These are phyloP conservation scores for Cairina moschata DNA, from an alignment of 2,113 vertebrate genomes.

Conservation along the genomic window DNA sequence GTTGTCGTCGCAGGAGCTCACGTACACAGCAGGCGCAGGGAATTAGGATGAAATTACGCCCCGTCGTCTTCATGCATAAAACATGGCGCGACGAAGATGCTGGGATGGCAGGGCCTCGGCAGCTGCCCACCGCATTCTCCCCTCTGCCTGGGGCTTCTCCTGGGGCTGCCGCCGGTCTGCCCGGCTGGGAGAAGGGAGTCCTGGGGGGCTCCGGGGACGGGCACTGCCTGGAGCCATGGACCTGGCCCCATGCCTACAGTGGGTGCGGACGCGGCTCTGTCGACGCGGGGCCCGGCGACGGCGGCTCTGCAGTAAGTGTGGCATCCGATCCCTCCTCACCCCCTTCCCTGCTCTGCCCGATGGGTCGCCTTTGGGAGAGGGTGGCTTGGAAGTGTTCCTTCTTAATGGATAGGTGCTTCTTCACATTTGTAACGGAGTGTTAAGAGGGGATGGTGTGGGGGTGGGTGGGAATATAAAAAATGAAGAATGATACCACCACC, in stretches of 20 bases:
- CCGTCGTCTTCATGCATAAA: slow-evolving; percentile 89
- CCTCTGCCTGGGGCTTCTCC: neutral
- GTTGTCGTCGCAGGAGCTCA: slow-evolving; percentile 3
- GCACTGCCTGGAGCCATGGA: slow-evolving; percentile 79
- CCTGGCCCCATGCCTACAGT: slow-evolving; percentile 82
- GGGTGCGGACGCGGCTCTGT: slow-evolving; percentile 85
- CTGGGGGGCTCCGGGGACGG: neutral
- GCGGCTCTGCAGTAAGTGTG: slow-evolving; percentile 87
- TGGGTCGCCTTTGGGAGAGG: fast-evolving
- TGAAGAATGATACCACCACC: fast-evolving
- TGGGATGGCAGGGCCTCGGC: slow-evolving; percentile 40
- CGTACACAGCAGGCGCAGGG: neutral
- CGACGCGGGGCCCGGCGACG: slow-evolving; percentile 76
- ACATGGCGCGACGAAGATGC: slow-evolving; percentile 78
- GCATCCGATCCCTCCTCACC: fast-evolving
- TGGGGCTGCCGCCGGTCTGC: neutral
- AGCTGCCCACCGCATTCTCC: neutral
- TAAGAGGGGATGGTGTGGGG: neutral
- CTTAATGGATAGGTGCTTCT: neutral
- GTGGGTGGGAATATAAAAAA: neutral
- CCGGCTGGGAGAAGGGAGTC: neutral
- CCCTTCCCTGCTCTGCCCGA: neutral
- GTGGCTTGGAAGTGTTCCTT: neutral
- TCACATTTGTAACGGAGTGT: neutral
- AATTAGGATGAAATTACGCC: slow-evolving; percentile 77